These are phyloP conservation scores for Leptoteleia sp. DNA, from an alignment of 1,140 invertebrate species.

Conservation along the genomic window DNA sequence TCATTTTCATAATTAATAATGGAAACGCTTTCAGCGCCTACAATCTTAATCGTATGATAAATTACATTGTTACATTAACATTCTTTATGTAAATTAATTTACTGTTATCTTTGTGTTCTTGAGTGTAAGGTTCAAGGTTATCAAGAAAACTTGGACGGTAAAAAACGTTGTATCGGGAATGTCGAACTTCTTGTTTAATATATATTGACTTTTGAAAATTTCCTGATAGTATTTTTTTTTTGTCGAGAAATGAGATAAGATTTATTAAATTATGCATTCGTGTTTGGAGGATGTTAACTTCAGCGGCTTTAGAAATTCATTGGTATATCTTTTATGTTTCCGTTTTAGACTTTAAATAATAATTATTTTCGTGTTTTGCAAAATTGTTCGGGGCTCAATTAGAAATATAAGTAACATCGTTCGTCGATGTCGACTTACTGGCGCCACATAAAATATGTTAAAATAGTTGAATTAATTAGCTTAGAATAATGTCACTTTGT, in stretches of 20 bases:
- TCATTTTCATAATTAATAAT: constrained; percentile 29
- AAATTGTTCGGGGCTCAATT: neutral
- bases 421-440: neutral
- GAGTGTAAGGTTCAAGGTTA: constrained; percentile 20
- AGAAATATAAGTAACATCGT: too few species aligned
- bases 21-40: constrained; percentile 7
- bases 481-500: neutral
- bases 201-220: constrained; percentile 9
- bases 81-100: constrained; percentile 31
- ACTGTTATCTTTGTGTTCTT: constrained; percentile 20
- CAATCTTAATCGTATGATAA: constrained; percentile 16
- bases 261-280: constrained; percentile 3
- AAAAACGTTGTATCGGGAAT: constrained; percentile 11
- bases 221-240: constrained; percentile 4
- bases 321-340: too few species aligned
- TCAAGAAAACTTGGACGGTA: constrained; percentile 1
- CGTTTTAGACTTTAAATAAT: neutral
- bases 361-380: neutral
- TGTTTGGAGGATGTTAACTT: neutral
- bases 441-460: neutral
- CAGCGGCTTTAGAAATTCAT: neutral
- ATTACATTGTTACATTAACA: constrained; percentile 31
- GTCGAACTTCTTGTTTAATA: constrained; percentile 12
- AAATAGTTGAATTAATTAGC: constrained; percentile 1
- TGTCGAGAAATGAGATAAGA: neutral